Evolutionary conservation across 2,797 vertebrate species (phyloP).

Genomic region (Myotis findleyi): DNA sequence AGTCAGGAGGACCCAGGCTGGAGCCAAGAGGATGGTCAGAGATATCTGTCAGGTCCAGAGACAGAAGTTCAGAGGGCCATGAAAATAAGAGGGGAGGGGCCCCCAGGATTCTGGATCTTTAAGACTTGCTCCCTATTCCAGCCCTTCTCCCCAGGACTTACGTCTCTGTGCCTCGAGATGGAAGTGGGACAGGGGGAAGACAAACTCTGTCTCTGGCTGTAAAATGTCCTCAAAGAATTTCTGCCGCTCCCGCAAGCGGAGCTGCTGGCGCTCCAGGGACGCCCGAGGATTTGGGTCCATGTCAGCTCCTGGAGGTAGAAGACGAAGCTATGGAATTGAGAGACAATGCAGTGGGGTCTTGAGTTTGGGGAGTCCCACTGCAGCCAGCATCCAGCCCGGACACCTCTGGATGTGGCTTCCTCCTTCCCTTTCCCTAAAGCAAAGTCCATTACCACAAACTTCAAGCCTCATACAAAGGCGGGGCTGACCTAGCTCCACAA

Average conservation of each 20-base stretch:
- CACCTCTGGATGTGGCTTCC: not conserved
- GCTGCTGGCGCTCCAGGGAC: slow-evolving; percentile 92
- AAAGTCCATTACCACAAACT: slow-evolving; percentile 18
- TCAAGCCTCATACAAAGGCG: not conserved
- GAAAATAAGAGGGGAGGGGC: not conserved
- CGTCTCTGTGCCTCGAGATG: slow-evolving; percentile 94
- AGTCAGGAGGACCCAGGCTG: not conserved
- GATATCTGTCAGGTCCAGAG: not conserved
- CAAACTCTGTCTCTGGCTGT: slow-evolving; percentile 94
- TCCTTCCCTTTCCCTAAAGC: slow-evolving; percentile 34
- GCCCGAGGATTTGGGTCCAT: slow-evolving; percentile 87
- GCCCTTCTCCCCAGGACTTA: slow-evolving; percentile 78
- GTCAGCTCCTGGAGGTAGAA: slow-evolving; percentile 84
- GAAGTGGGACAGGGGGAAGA: slow-evolving; percentile 92
- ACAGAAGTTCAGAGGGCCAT: not conserved
- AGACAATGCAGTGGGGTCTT: not conserved
- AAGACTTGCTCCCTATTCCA: not conserved
- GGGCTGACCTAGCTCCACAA: slow-evolving; percentile 68
- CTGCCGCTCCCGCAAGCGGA: slow-evolving; percentile 92
- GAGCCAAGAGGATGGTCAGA: not conserved
- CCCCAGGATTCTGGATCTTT: not conserved
- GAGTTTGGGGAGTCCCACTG: not conserved
- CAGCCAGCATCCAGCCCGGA: slow-evolving; percentile 7
- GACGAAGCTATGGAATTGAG: not conserved
- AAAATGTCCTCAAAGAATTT: slow-evolving; percentile 96